phyloP scores from a whole-genome alignment of 2,113 vertebrate genomes.

The Eublepharis macularius region DNA sequence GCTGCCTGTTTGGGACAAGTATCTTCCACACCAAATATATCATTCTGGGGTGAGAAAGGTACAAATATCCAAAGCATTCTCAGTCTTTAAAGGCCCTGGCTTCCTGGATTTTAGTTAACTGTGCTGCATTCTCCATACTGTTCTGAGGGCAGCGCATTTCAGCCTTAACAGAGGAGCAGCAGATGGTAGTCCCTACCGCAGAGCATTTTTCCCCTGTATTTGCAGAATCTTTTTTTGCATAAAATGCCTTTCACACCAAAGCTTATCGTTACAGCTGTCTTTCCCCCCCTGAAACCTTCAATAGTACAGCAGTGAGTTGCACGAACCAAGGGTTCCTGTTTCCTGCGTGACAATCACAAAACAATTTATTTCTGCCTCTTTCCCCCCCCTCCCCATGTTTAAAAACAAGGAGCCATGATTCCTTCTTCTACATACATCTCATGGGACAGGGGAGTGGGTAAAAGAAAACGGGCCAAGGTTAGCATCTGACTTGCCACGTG shows the following conservation, averaged over 20 bases:
- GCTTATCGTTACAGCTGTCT: background rate
- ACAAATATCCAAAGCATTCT: background rate
- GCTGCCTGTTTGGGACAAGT: background rate
- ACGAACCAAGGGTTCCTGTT: background rate
- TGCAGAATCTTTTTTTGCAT: background rate
- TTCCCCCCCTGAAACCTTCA: background rate
- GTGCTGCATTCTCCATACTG: background rate
- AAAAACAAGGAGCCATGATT: background rate
- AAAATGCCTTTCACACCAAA: background rate
- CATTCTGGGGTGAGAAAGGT: background rate
- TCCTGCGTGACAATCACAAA: background rate
- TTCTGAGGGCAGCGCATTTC: background rate
- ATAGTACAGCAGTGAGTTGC: background rate
- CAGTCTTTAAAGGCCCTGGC: background rate
- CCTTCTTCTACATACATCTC: background rate
- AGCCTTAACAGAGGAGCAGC: background rate
- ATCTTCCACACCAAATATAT: background rate
- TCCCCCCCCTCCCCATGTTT: no score
- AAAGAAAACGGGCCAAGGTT: background rate
- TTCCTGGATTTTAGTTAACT: background rate
- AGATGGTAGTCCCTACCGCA: slow-evolving; percentile 1
- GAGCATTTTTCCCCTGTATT: background rate
- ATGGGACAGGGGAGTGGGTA: background rate
- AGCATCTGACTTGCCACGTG: background rate
- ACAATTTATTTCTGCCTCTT: background rate